Percentiles rank a stretch among this genome's conserved stretches.
These are phyloP conservation scores for Sander vitreus DNA, from an alignment of 2,113 vertebrate species.

Conservation along the genomic window DNA sequence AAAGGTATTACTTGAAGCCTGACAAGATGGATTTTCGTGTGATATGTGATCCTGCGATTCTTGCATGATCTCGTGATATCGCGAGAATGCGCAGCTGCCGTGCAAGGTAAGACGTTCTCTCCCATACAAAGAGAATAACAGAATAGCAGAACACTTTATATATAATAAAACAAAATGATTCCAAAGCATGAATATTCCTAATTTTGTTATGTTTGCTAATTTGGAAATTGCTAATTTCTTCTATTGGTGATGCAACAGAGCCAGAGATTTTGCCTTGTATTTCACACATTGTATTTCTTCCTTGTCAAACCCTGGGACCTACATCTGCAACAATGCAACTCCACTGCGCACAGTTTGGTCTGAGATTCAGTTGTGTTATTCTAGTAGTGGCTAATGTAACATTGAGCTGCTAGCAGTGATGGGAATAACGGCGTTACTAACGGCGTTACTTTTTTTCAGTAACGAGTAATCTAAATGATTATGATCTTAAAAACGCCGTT, in stretches of 20 bases:
- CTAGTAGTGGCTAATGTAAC: no score
- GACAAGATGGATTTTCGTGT: no score
- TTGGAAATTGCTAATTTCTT: no score
- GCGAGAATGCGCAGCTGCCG: no score
- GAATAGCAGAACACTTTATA: not conserved
- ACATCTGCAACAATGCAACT: not conserved
- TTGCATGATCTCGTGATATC: no score
- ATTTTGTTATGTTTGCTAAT: not conserved
- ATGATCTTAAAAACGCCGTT: no score
- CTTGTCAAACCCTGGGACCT: not conserved
- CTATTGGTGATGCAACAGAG: not conserved
- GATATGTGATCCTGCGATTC: no score
- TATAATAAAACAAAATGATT: not conserved
- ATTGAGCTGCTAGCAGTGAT: no score
- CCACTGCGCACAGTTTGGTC: not conserved
- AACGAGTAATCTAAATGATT: no score
- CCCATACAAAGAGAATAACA: constrained; percentile 1
- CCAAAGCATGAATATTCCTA: not conserved
- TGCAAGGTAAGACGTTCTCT: not conserved
- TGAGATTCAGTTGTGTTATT: not conserved
- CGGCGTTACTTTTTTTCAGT: no score
- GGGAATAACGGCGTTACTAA: no score
- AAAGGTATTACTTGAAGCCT: no score
- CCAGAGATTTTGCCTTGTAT: not conserved
- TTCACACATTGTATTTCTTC: not conserved